Conservation (phyloP, 2,797 vertebrate genomes). For the Molossus alvarezi region DNA sequence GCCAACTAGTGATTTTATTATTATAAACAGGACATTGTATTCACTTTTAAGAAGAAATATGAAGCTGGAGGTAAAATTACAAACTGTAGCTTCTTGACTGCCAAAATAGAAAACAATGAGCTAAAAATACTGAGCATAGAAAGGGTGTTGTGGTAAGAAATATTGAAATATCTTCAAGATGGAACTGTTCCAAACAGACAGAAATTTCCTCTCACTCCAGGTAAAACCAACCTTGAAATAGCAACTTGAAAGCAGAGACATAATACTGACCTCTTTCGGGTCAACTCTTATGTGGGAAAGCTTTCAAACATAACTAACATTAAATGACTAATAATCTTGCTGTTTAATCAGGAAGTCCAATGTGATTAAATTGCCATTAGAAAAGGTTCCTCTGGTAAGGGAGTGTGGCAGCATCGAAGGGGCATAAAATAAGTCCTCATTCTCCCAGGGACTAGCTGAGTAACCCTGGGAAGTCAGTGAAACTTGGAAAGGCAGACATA, state of each 20-base stretch:
- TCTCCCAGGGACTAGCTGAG: background rate
- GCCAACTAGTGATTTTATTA: constrained; percentile 93
- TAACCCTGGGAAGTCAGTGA: background rate
- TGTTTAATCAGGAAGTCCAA: constrained; percentile 77
- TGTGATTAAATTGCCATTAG: constrained; percentile 79
- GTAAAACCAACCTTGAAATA: constrained; percentile 84
- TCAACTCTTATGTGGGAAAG: constrained; percentile 76
- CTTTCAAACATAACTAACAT: constrained; percentile 77
- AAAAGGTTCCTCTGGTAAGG: constrained; percentile 55
- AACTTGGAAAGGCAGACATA: background rate
- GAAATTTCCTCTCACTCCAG: constrained; percentile 82
- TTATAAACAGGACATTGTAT: constrained; percentile 94
- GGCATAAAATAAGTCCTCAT: background rate
- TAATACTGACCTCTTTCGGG: constrained; percentile 75
- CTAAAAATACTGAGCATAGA: constrained; percentile 91
- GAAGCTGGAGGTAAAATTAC: constrained; percentile 93
- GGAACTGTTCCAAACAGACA: constrained; percentile 81
- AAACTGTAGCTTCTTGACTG: constrained; percentile 91
- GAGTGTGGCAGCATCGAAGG: background rate
- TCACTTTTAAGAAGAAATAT: constrained; percentile 93
- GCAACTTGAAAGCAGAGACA: constrained; percentile 73
- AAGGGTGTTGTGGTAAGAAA: constrained; percentile 88
- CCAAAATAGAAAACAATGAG: constrained; percentile 93
- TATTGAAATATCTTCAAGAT: constrained; percentile 85
- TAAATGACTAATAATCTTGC: constrained; percentile 74